A percentile compares a stretch with the other conserved stretches of the same genome.
Conservation (phyloP, 1,140 invertebrate genomes). For the Venustaconcha ellipsiformis region DNA sequence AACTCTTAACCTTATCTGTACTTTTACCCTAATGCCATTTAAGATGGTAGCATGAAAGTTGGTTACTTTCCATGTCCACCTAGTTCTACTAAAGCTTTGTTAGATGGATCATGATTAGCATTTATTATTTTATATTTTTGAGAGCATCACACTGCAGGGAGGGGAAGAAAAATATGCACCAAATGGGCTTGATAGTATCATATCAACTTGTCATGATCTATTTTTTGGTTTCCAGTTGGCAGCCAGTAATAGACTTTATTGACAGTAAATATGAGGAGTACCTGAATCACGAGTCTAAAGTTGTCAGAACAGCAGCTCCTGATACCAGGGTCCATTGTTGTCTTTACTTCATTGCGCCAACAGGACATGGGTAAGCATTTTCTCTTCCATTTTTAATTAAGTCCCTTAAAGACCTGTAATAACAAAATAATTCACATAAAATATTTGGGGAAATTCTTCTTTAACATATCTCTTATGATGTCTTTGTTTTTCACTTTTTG, state of each 20-base stretch:
- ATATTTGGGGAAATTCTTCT: too few species aligned
- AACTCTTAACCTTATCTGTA: too few species aligned
- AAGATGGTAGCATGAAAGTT: too few species aligned
- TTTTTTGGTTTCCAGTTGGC: slow-evolving; percentile 80
- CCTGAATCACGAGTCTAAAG: slow-evolving; percentile 92
- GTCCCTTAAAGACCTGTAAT: too few species aligned
- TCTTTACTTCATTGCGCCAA: slow-evolving; percentile 97
- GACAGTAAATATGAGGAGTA: slow-evolving; percentile 98
- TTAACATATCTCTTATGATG: too few species aligned
- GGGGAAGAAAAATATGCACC: neutral
- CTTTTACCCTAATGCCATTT: too few species aligned
- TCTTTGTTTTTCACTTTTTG: neutral
- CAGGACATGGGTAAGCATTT: slow-evolving; percentile 88
- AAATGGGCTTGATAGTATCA: neutral
- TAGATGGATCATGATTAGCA: too few species aligned
- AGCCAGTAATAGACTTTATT: slow-evolving; percentile 97
- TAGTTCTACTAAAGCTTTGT: too few species aligned
- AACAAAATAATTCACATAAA: too few species aligned
- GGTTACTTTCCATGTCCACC: too few species aligned
- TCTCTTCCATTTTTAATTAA: neutral
- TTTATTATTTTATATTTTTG: neutral
- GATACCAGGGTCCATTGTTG: slow-evolving; percentile 97
- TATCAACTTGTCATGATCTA: neutral
- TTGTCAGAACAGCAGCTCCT: slow-evolving; percentile 89
- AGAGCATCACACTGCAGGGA: neutral